Conservation (phyloP, 2,888 invertebrate genomes). For the Chymomyza caudatula region DNA sequence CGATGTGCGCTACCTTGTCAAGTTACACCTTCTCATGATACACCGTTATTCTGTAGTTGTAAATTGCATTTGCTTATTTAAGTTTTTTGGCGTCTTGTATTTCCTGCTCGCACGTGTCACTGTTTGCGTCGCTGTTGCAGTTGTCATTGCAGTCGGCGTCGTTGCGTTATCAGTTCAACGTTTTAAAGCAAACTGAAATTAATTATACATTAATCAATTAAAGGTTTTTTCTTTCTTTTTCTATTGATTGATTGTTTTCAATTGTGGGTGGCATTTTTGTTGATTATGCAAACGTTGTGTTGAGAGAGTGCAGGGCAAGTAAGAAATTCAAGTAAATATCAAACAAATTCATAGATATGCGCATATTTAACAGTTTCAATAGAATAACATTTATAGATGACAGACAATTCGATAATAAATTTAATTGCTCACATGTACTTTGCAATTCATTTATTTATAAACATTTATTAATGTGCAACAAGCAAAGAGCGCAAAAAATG, state of each 20-base stretch:
- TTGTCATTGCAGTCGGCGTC: neutral
- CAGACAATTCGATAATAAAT: neutral
- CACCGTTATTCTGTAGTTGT: no score
- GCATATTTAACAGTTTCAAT: no score
- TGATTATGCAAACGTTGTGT: conserved; percentile 1
- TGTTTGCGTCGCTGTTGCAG: conserved; percentile 13
- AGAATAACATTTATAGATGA: neutral
- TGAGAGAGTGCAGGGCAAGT: no score
- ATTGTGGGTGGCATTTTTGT: neutral
- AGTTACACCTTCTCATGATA: no score
- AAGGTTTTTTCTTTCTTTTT: conserved; percentile 11
- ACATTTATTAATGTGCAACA: neutral
- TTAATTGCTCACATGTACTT: neutral
- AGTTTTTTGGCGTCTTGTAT: conserved; percentile 57
- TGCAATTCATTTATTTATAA: conserved; percentile 5
- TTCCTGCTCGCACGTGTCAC: conserved; percentile 48
- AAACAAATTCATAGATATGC: no score
- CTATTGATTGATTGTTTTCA: neutral
- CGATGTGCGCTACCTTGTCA: no score
- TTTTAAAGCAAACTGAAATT: conserved; percentile 25
- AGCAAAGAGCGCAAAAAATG: neutral
- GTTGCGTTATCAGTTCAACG: neutral
- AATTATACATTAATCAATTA: conserved; percentile 30
- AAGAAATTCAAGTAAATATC: no score
- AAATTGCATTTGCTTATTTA: no score